Percentiles rank a stretch among this genome's conserved stretches.
These are phyloP conservation scores for Charina bottae DNA, from an alignment of 2,113 vertebrate genomes.

Conservation along the genomic window DNA sequence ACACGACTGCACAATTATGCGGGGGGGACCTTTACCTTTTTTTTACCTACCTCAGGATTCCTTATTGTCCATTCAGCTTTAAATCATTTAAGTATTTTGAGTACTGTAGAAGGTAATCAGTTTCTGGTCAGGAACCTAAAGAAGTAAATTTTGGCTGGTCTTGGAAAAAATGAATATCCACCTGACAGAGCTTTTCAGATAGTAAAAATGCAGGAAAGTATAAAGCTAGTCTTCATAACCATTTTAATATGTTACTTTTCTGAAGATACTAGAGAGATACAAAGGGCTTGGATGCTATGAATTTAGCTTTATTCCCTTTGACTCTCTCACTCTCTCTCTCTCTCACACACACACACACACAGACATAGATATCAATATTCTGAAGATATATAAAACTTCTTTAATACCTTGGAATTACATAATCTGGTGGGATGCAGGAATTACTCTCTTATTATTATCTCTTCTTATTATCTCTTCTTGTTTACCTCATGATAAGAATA, in stretches of 20 bases:
- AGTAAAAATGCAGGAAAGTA: not conserved
- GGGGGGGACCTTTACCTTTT: too few relatives aligned
- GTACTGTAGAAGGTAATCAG: not conserved
- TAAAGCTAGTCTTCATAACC: not conserved
- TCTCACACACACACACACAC: not conserved
- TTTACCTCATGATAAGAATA: not conserved
- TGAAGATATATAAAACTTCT: not conserved
- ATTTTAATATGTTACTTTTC: not conserved
- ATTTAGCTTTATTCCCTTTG: not conserved
- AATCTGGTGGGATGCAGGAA: not conserved
- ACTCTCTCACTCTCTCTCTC: not conserved
- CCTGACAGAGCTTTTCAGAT: not conserved
- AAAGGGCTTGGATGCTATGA: not conserved
- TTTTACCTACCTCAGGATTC: not conserved
- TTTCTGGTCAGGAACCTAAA: not conserved
- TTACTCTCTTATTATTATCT: too few relatives aligned
- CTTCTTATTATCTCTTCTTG: not conserved
- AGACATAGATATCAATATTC: not conserved
- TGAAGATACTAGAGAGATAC: not conserved
- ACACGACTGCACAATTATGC: too few relatives aligned
- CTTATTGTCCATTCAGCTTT: not conserved
- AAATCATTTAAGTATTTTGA: not conserved
- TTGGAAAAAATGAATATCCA: not conserved
- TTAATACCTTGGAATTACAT: not conserved
- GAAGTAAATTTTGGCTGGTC: not conserved